phyloP scores from a whole-genome alignment of 1,140 invertebrate genomes.

The Drosophila sechellia region DNA sequence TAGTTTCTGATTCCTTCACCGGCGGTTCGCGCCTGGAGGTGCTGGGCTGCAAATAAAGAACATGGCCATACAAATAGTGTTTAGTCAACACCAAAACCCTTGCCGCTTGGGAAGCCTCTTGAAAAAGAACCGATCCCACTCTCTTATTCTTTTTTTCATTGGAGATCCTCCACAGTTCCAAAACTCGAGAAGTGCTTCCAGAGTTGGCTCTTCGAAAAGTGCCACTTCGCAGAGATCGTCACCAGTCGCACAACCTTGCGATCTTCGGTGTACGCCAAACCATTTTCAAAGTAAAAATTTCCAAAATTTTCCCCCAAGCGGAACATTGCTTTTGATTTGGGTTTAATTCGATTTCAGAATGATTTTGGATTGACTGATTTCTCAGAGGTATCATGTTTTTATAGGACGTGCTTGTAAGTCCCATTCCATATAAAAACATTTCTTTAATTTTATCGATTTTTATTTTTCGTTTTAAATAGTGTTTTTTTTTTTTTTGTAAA shows the following conservation, averaged over 20 bases:
- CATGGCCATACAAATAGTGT: neutral
- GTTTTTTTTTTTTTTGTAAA: slow-evolving; percentile 52
- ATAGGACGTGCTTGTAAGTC: no score
- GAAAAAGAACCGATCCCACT: neutral
- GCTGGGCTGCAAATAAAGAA: neutral
- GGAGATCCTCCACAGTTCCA: neutral
- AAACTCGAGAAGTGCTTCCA: neutral
- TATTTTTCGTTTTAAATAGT: slow-evolving; percentile 58
- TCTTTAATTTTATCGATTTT: slow-evolving; percentile 26
- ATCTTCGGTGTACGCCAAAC: slow-evolving; percentile 1
- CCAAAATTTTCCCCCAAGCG: no score
- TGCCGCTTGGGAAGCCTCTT: neutral
- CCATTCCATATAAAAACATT: neutral
- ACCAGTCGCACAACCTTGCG: neutral
- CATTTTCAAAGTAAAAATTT: neutral
- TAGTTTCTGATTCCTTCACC: neutral
- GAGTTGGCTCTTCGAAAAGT: neutral
- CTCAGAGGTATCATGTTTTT: neutral
- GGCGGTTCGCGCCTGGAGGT: neutral
- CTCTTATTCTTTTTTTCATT: neutral
- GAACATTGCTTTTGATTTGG: neutral
- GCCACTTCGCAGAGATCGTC: neutral
- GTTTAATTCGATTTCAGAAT: no score
- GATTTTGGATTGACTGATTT: neutral
- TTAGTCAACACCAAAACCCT: neutral